Percentiles rank a stretch among this genome's conserved stretches.
phyloP scores from a whole-genome alignment of 1,140 invertebrate genomes.

The Saccostrea glomerata region DNA sequence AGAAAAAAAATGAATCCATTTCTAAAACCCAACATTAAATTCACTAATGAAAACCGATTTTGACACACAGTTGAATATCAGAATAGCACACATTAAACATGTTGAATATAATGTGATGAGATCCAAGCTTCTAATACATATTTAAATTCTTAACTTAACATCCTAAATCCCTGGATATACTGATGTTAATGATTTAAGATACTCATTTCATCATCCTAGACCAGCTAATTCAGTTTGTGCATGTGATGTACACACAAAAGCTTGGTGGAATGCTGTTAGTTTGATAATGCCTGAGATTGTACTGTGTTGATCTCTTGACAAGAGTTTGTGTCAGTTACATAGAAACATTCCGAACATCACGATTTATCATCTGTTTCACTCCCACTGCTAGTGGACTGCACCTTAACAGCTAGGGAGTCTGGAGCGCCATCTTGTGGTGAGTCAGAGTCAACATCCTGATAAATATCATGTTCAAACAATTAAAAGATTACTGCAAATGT shows the following conservation, averaged over 20 bases:
- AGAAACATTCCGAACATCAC: background rate
- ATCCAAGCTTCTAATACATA: too few species aligned
- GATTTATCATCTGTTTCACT: background rate
- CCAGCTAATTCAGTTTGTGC: too few species aligned
- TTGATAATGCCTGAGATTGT: background rate
- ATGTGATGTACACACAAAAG: background rate
- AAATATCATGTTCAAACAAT: background rate
- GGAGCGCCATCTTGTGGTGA: conserved; percentile 6
- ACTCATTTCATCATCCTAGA: too few species aligned
- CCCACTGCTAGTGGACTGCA: background rate
- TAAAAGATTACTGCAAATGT: background rate
- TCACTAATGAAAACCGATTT: too few species aligned
- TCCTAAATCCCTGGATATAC: too few species aligned
- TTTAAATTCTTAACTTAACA: too few species aligned
- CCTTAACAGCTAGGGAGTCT: background rate
- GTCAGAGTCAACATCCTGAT: background rate
- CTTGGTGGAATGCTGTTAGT: background rate
- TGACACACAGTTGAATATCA: too few species aligned
- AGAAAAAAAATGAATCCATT: too few species aligned
- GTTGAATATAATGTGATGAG: too few species aligned
- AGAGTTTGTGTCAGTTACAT: background rate
- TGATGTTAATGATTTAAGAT: too few species aligned
- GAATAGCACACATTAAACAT: too few species aligned
- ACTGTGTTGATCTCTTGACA: background rate
- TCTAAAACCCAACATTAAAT: too few species aligned